phyloP scores from a whole-genome alignment of 2,888 invertebrate genomes.

The Scotopteryx bipunctaria region DNA sequence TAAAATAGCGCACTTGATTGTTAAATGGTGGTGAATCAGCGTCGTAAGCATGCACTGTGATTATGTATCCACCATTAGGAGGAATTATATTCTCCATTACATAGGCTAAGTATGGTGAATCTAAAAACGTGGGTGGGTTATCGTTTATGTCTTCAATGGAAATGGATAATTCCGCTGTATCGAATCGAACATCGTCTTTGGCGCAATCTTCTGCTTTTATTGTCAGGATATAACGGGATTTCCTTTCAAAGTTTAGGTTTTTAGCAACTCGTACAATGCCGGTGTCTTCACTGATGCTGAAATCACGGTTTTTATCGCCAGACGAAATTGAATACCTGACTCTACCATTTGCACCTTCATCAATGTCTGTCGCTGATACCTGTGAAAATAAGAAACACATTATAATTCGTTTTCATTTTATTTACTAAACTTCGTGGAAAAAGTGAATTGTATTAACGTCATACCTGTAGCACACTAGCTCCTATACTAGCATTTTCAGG shows the following conservation, averaged over 20 bases:
- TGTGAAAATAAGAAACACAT: slow-evolving; percentile 48
- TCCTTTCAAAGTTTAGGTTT: slow-evolving; percentile 96
- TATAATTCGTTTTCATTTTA: background rate
- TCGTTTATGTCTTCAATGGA: slow-evolving; percentile 96
- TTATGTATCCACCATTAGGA: slow-evolving; percentile 90
- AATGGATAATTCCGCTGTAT: slow-evolving; percentile 92
- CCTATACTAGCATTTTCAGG: slow-evolving; percentile 98
- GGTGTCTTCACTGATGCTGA: slow-evolving; percentile 95
- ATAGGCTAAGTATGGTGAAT: slow-evolving; percentile 96
- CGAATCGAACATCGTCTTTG: slow-evolving; percentile 87
- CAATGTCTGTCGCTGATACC: slow-evolving; percentile 95
- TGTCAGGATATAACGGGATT: slow-evolving; percentile 91
- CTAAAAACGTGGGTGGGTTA: slow-evolving; percentile 95
- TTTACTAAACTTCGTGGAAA: background rate
- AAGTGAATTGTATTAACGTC: slow-evolving; percentile 13
- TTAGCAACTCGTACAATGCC: slow-evolving; percentile 96
- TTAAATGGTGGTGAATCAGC: slow-evolving; percentile 96
- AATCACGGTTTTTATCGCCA: slow-evolving; percentile 95
- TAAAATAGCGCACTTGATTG: slow-evolving; percentile 94
- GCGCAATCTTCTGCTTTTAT: slow-evolving; percentile 95
- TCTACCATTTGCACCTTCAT: slow-evolving; percentile 94
- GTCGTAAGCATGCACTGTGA: slow-evolving; percentile 93
- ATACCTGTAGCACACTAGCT: slow-evolving; percentile 92
- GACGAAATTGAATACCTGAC: slow-evolving; percentile 94
- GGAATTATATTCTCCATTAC: slow-evolving; percentile 96